phyloP scores from a whole-genome alignment of 2,888 invertebrate species.

The Oscheius sp. region DNA sequence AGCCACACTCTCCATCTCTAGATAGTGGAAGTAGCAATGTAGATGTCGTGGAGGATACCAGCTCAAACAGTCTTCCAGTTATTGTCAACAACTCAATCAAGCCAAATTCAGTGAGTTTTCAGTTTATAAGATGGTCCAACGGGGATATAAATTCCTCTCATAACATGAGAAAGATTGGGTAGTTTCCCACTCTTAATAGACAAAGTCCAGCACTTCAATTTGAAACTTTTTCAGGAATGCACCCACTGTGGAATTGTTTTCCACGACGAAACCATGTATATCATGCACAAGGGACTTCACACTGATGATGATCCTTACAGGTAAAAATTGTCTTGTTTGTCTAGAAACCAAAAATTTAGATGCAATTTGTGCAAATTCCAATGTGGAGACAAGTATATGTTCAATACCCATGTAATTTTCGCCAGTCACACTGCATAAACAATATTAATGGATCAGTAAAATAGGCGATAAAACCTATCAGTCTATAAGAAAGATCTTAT shows the following conservation, averaged over 20 bases:
- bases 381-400: slow-evolving; percentile 93
- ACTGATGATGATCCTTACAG: slow-evolving; percentile 92
- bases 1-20: slow-evolving; percentile 32
- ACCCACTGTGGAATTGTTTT: slow-evolving; percentile 91
- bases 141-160: not conserved
- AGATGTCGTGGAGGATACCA: slow-evolving; percentile 10
- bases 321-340: slow-evolving; percentile 74
- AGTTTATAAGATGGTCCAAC: not conserved
- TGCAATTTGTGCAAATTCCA: slow-evolving; percentile 91
- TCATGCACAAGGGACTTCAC: slow-evolving; percentile 96
- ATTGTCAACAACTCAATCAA: not conserved
- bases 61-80: not conserved
- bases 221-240: slow-evolving; percentile 74
- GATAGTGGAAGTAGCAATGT: slow-evolving; percentile 29
- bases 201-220: not conserved
- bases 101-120: slow-evolving; percentile 13
- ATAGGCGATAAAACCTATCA: not conserved
- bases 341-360: slow-evolving; percentile 20
- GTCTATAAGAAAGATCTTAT: slow-evolving; percentile 27
- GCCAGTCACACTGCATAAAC: slow-evolving; percentile 51
- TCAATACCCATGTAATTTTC: slow-evolving; percentile 92
- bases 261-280: slow-evolving; percentile 93
- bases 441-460: too few species aligned
- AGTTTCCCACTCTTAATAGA: too few species aligned
- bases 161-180: slow-evolving; percentile 7